Conservation (phyloP, 2,797 vertebrate genomes). For the Chelon auratus region DNA sequence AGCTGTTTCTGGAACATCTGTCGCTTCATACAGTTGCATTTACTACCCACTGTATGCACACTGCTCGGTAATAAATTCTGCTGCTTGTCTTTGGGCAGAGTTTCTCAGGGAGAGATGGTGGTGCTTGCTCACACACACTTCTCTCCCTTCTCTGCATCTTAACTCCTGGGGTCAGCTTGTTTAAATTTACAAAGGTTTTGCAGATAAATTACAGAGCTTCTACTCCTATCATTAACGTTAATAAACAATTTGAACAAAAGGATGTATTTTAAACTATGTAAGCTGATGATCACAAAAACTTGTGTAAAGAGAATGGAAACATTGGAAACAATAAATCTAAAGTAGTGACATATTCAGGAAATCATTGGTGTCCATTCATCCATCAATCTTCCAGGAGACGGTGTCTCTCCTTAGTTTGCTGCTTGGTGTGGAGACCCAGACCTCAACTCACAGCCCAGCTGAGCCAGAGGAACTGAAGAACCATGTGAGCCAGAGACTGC, state of each 20-base stretch:
- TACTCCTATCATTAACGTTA: neutral
- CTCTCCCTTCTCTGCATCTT: neutral
- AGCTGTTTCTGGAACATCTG: conserved; percentile 83
- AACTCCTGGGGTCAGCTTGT: conserved; percentile 1
- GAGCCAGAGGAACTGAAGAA: conserved; percentile 84
- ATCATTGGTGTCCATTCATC: conserved; percentile 1
- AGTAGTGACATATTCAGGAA: neutral
- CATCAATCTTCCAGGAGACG: conserved; percentile 56
- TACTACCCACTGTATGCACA: conserved; percentile 39
- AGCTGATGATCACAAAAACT: neutral
- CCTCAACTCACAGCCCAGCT: conserved; percentile 58
- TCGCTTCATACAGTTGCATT: conserved; percentile 59
- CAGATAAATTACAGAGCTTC: neutral
- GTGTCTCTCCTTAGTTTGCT: conserved; percentile 73
- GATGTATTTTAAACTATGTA: neutral
- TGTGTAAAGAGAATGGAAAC: neutral
- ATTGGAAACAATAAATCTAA: neutral
- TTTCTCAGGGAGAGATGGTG: conserved; percentile 25
- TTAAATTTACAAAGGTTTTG: neutral
- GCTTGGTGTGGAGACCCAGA: conserved; percentile 80
- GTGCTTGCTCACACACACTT: conserved; percentile 10
- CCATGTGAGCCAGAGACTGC: conserved; percentile 89
- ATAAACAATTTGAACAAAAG: neutral
- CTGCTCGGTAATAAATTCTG: conserved; percentile 35
- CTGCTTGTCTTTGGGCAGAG: conserved; percentile 21